These are phyloP conservation scores for Platichthys flesus DNA, from an alignment of 2,113 vertebrate species.

Conservation along the genomic window DNA sequence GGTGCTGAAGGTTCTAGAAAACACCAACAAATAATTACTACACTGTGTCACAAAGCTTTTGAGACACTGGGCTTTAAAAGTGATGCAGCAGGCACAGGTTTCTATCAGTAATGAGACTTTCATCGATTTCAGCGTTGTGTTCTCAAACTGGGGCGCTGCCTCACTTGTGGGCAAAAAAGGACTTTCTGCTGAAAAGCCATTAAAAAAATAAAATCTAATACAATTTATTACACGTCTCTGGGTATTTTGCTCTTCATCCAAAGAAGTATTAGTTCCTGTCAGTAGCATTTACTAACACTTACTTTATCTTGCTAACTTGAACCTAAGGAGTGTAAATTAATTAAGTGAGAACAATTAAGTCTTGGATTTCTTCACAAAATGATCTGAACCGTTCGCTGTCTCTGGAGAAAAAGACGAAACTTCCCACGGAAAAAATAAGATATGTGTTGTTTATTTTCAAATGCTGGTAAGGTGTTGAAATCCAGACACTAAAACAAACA, in stretches of 20 bases:
- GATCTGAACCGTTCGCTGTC: not conserved
- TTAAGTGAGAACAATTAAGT: not conserved
- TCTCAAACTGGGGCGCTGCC: not conserved
- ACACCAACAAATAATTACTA: slow-evolving; percentile 18
- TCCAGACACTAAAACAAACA: slow-evolving; percentile 27
- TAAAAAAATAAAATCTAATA: not conserved
- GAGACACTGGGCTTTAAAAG: slow-evolving; percentile 37
- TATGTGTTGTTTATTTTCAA: slow-evolving; percentile 68
- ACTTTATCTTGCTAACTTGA: not conserved
- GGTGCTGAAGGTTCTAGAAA: not conserved
- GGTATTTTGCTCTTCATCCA: too few relatives aligned
- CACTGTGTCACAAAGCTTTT: slow-evolving; percentile 17
- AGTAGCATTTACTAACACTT: not conserved
- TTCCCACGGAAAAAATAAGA: not conserved
- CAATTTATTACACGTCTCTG: not conserved
- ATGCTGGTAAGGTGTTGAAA: slow-evolving; percentile 63
- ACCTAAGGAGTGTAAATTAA: not conserved
- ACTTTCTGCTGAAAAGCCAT: not conserved
- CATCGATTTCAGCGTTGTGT: slow-evolving; percentile 43
- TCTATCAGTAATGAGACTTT: slow-evolving; percentile 52
- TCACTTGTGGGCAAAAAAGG: too few relatives aligned
- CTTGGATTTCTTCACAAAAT: not conserved
- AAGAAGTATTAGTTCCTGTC: not conserved
- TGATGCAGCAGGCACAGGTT: slow-evolving; percentile 20
- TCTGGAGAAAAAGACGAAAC: too few relatives aligned